Base-by-base conservation (phyloP, 2,113 vertebrate species). In the Bufo gargarizans region DNA sequence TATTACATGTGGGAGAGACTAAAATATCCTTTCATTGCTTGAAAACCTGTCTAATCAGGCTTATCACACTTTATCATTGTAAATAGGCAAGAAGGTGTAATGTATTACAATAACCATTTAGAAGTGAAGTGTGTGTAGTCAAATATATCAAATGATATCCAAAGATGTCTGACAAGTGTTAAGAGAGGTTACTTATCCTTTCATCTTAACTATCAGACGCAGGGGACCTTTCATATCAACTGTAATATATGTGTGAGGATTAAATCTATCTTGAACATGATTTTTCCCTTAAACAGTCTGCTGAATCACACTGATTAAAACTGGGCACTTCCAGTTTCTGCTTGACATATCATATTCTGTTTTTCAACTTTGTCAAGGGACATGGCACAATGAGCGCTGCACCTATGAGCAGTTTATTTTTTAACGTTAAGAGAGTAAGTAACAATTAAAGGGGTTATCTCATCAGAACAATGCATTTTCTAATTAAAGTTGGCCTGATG, bases 101-200 rank as follows among this genome's bases (percentile, higher is more conserved):
- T 74, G 71, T 74, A 74, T 74, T 74, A 47, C 45, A 74, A 74
- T 74, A 74, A 45, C 43, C 43, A 74, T 74, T 47, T 74, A 14
- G 71, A 74, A 47, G 4, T 74, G 71, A 47, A 74, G 43, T 74
- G 43, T 74, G 45, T 74, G 71, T 47, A 74, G 71, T 45, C 45
- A 74, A 74, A 74, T 47, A 74, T 47, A 74, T 74, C 71, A 74
- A 74, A 47, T 74, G 71, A 74, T 47, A 74, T 74, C 43, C 43
- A 74, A 19, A 74, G 45, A 17, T 74, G 71, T 74, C 71, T 47
- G 45, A 47, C 71, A 22, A 74, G 71, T 74, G 71, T 43, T 74
- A 74, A 16, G 16, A 74, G 71, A 74, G 71, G 71, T 74, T 74
- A 74, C 71, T 74, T 74, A 74, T 74, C 71, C 71, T 74, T 74